Percentiles rank a stretch among this genome's conserved stretches.
Conservation (phyloP, 2,113 vertebrate genomes). For the Epinephelus fuscoguttatus region DNA sequence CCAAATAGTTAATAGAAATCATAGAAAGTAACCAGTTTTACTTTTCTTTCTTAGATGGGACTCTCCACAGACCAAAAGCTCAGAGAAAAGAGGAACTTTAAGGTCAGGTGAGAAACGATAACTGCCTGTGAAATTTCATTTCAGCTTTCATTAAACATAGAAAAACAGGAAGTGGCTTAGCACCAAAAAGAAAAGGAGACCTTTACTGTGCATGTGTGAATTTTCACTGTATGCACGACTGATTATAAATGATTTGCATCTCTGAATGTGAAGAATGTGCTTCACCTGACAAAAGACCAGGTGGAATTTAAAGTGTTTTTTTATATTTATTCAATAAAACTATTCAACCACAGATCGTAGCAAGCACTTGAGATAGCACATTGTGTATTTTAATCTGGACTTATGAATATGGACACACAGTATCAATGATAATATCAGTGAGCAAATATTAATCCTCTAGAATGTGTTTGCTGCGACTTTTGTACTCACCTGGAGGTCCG, state of each 20-base stretch:
- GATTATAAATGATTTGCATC: conserved; percentile 18
- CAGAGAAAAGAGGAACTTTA: conserved; percentile 18
- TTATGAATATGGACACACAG: neutral
- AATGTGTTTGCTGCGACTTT: conserved; percentile 20
- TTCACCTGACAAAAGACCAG: conserved; percentile 39
- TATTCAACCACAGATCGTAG: conserved; percentile 2
- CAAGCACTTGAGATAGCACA: neutral
- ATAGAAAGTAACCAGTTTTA: neutral
- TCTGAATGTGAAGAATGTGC: conserved; percentile 34
- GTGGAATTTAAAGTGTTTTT: neutral
- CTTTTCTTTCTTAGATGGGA: neutral
- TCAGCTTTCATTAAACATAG: conserved; percentile 33
- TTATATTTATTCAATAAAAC: neutral
- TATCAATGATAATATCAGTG: conserved; percentile 42
- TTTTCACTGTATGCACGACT: neutral
- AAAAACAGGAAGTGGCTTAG: conserved; percentile 46
- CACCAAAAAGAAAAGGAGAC: neutral
- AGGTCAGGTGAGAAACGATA: neutral
- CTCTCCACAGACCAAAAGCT: neutral
- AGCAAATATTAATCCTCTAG: conserved; percentile 37
- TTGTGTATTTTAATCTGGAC: conserved; percentile 17
- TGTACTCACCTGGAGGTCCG: conserved; percentile 78
- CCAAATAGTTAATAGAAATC: neutral
- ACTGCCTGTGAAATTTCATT: conserved; percentile 19
- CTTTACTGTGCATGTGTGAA: neutral